Conservation (phyloP, 1,140 invertebrate species). For the Drosophila obscura region DNA sequence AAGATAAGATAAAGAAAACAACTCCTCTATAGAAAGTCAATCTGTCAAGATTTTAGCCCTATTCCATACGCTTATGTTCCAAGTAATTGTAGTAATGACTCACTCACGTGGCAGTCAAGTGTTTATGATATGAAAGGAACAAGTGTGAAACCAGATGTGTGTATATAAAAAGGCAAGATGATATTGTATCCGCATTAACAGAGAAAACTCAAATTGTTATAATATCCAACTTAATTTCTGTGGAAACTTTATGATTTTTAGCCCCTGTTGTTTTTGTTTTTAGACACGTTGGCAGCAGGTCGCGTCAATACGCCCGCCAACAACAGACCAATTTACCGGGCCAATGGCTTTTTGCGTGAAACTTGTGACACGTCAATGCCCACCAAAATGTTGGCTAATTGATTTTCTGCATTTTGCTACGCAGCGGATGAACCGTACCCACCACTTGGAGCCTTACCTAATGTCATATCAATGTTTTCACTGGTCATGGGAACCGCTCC, state of each 20-base stretch:
- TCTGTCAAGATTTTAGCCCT: neutral
- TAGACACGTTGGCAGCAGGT: slow-evolving; percentile 24
- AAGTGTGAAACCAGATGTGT: no score
- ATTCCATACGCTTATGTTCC: no score
- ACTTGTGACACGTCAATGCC: slow-evolving; percentile 71
- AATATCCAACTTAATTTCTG: no score
- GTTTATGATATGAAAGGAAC: no score
- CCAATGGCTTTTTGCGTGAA: slow-evolving; percentile 31
- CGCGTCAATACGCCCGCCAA: neutral
- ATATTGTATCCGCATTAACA: no score
- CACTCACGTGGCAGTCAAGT: no score
- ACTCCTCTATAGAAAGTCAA: neutral
- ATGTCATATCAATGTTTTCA: slow-evolving; percentile 91
- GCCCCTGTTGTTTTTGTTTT: no score
- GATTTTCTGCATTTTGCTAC: slow-evolving; percentile 32
- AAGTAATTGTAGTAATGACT: no score
- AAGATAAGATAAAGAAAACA: no score
- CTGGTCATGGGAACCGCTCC: slow-evolving; percentile 91
- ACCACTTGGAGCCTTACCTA: slow-evolving; percentile 87
- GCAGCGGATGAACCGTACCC: neutral
- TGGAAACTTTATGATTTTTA: neutral
- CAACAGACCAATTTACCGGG: slow-evolving; percentile 42
- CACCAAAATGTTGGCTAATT: slow-evolving; percentile 21
- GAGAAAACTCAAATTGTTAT: no score
- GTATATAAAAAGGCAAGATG: no score